Percentiles rank a stretch among this genome's conserved stretches.
Evolutionary conservation across 2,888 invertebrate genomes (phyloP).

Genomic region (Oscheius myriophilus): DNA sequence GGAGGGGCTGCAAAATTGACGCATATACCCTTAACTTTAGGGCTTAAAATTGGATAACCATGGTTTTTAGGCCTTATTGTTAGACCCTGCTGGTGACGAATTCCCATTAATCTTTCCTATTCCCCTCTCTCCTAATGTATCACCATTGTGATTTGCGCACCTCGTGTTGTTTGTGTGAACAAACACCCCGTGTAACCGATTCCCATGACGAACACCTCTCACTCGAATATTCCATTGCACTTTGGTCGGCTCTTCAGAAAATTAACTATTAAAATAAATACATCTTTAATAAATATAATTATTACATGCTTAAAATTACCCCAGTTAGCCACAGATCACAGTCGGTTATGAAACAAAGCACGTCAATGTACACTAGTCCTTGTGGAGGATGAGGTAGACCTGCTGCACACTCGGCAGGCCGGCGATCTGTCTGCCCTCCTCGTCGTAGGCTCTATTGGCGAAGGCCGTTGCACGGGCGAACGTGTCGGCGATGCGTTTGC

Average conservation of each 20-base stretch:
- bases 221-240: no score
- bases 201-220: conserved; percentile 74
- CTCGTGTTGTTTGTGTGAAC: conserved; percentile 63
- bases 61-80: no score
- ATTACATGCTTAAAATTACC: conserved; percentile 1
- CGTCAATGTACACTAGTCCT: conserved; percentile 74
- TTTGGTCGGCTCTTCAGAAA: no score
- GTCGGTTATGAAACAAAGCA: neutral
- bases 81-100: conserved; percentile 81
- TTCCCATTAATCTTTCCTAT: no score
- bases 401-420: conserved; percentile 93
- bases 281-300: neutral
- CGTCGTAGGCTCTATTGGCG: conserved; percentile 80
- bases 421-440: conserved; percentile 85
- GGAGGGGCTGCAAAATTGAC: no score
- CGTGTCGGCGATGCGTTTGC: conserved; percentile 84
- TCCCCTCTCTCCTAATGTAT: no score
- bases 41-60: no score
- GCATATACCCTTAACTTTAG: no score
- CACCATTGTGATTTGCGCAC: no score
- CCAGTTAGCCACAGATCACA: conserved; percentile 15
- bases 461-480: conserved; percentile 86
- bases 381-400: conserved; percentile 76
- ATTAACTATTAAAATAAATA: no score
- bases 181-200: conserved; percentile 89